Percentiles rank a stretch among this genome's conserved stretches.
Conservation (phyloP, 2,888 invertebrate genomes). For the Aleiodes testaceus region DNA sequence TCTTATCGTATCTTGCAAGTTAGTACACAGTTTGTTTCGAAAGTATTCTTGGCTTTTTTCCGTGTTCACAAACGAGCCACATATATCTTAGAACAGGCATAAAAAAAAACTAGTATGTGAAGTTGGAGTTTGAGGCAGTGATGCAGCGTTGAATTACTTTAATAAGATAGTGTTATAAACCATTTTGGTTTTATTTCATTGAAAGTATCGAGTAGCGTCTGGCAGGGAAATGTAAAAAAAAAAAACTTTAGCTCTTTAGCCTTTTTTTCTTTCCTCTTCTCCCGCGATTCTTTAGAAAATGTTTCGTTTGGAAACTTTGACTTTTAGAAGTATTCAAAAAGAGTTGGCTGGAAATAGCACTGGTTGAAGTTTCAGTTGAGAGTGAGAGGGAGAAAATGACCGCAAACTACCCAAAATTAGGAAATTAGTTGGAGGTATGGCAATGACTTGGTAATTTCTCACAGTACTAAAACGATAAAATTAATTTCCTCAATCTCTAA, state of each 20-base stretch:
- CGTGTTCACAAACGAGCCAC: too few species aligned
- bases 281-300: not conserved
- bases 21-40: too few species aligned
- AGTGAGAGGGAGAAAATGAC: constrained; percentile 2
- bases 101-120: too few species aligned
- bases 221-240: not conserved
- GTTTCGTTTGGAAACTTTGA: constrained; percentile 23
- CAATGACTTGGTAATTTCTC: constrained; percentile 26
- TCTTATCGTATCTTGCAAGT: too few species aligned
- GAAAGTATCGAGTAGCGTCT: constrained; percentile 17
- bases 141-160: constrained; percentile 18
- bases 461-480: constrained; percentile 26
- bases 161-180: constrained; percentile 8
- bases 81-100: too few species aligned
- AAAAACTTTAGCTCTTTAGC: not conserved
- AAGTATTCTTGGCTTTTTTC: too few species aligned
- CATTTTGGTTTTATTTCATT: not conserved
- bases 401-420: constrained; percentile 28
- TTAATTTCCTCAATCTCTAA: constrained; percentile 31
- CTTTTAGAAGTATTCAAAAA: constrained; percentile 24
- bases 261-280: not conserved
- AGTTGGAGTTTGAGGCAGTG: not conserved
- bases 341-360: constrained; percentile 12
- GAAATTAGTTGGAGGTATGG: constrained; percentile 10
- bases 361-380: not conserved